Evolutionary conservation across 2,113 vertebrate genomes (phyloP).

Genomic region (Callaeas wilsoni): DNA sequence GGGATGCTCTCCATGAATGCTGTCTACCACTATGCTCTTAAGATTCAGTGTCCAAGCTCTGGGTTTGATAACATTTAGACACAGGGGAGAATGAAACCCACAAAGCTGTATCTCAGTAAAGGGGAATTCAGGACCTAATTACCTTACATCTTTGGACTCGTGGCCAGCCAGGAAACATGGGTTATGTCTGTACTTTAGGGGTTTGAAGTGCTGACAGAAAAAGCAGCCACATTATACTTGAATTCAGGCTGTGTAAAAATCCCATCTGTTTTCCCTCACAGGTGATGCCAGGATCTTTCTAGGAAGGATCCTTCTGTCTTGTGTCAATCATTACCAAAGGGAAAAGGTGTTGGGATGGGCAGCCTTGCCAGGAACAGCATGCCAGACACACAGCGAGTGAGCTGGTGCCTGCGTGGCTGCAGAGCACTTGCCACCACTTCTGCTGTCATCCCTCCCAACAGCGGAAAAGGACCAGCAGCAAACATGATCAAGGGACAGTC

Average conservation of each 20-base stretch:
- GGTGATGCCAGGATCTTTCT: constrained; percentile 41
- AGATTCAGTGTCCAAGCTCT: background rate
- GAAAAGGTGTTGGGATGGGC: background rate
- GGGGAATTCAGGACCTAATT: background rate
- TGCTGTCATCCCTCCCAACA: rapidly evolving
- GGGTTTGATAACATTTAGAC: background rate
- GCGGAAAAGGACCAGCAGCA: background rate
- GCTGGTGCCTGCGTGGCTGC: background rate
- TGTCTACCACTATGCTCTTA: background rate
- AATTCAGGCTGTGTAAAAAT: constrained; percentile 15
- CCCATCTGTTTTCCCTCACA: constrained; percentile 24
- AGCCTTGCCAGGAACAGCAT: background rate
- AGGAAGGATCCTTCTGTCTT: constrained; percentile 35
- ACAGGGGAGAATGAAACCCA: background rate
- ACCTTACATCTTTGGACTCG: rapidly evolving
- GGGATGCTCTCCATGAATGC: background rate
- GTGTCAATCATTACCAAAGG: constrained; percentile 24
- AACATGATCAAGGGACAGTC: background rate
- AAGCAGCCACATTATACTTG: background rate
- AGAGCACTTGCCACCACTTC: background rate
- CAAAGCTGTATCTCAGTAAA: background rate
- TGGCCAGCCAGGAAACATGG: background rate
- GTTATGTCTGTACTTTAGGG: background rate
- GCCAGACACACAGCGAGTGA: background rate
- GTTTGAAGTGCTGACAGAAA: constrained; percentile 11